phyloP scores from a whole-genome alignment of 2,113 vertebrate species.

The Poeciliopsis occidentalis region DNA sequence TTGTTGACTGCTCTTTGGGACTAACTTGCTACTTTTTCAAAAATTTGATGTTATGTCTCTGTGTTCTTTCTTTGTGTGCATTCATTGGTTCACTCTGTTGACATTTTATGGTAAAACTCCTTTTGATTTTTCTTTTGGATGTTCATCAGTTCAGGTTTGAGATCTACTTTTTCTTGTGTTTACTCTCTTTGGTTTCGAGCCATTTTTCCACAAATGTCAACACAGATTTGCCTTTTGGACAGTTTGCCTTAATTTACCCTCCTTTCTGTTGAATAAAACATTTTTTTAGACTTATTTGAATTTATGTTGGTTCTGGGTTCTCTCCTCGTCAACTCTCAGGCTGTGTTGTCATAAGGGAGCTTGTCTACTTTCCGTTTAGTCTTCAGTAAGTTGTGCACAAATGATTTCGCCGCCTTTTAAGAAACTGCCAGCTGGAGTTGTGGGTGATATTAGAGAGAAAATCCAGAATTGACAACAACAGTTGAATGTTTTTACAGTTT shows the following conservation, averaged over 20 bases:
- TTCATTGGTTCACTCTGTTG: neutral
- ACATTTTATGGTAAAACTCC: neutral
- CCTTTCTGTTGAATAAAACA: neutral
- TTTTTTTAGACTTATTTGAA: neutral
- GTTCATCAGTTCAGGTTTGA: neutral
- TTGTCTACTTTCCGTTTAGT: neutral
- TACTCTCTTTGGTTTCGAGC: neutral
- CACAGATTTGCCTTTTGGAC: neutral
- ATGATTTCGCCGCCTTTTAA: neutral
- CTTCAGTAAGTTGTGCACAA: neutral
- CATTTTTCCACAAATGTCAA: neutral
- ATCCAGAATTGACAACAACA: neutral
- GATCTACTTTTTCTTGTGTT: neutral
- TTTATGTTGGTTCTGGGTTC: neutral
- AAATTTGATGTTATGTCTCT: neutral
- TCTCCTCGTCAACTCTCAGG: neutral
- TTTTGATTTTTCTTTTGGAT: neutral
- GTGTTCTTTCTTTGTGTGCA: neutral
- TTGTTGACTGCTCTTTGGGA: too few relatives aligned
- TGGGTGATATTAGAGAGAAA: neutral
- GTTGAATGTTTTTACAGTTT: neutral
- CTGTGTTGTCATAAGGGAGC: neutral
- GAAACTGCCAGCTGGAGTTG: neutral
- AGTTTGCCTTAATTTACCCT: neutral
- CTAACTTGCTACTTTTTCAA: neutral